phyloP scores from a whole-genome alignment of 1,140 invertebrate genomes.

The Condylostylus longicornis region DNA sequence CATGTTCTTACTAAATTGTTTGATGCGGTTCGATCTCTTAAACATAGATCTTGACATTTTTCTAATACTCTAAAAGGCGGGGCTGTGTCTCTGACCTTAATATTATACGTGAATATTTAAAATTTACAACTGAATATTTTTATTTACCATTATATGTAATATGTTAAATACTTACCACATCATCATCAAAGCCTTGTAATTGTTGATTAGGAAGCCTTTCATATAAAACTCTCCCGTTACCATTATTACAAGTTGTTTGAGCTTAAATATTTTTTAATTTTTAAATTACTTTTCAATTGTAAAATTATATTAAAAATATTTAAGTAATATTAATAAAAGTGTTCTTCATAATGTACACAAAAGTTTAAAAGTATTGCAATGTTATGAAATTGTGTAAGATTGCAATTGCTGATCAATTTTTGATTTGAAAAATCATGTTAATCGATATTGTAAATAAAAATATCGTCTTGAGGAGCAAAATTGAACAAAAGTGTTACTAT shows the following conservation, averaged over 20 bases:
- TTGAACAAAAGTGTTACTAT: too few relatives aligned
- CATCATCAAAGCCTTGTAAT: slow-evolving; percentile 73
- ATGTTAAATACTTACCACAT: slow-evolving; percentile 48
- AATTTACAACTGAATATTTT: background rate
- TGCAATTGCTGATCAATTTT: too few relatives aligned
- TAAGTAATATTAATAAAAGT: too few relatives aligned
- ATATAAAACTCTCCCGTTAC: slow-evolving; percentile 69
- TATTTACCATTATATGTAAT: background rate
- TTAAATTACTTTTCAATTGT: too few relatives aligned
- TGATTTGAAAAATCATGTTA: too few relatives aligned
- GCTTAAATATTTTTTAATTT: too few relatives aligned
- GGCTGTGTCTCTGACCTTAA: slow-evolving; percentile 56
- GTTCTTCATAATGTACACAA: too few relatives aligned
- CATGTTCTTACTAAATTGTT: slow-evolving; percentile 69
- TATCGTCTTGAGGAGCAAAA: too few relatives aligned
- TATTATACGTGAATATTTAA: slow-evolving; percentile 1
- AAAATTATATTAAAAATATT: too few relatives aligned
- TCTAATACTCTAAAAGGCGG: slow-evolving; percentile 72
- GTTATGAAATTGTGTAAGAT: too few relatives aligned
- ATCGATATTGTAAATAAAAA: too few relatives aligned
- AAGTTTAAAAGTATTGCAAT: too few relatives aligned
- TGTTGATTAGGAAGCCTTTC: slow-evolving; percentile 77
- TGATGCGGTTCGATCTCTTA: slow-evolving; percentile 59
- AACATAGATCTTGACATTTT: slow-evolving; percentile 70
- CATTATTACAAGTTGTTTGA: slow-evolving; percentile 81